phyloP scores from a whole-genome alignment of 2,888 invertebrate species.

The Digitonthophagus gazella region DNA sequence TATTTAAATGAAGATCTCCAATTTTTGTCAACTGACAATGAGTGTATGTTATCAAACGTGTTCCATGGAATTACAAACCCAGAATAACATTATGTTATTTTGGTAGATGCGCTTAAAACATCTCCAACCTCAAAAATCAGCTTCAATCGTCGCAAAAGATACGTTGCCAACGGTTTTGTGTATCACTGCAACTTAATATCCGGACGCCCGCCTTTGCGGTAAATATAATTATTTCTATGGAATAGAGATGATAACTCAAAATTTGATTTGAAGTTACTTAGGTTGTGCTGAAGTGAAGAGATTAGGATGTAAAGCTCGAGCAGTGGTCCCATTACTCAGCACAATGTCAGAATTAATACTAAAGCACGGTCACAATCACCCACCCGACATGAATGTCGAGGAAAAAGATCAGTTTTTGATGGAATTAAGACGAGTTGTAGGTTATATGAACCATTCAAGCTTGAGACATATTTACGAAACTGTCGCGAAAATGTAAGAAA shows the following conservation, averaged over 20 bases:
- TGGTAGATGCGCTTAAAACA: constrained; percentile 24
- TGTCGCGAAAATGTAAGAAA: constrained; percentile 42
- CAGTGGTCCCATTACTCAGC: constrained; percentile 42
- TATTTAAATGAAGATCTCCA: too few species aligned
- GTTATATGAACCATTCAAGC: constrained; percentile 23
- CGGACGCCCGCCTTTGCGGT: constrained; percentile 43
- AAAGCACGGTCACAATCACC: constrained; percentile 44
- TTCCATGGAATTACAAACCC: too few species aligned
- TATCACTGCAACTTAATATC: constrained; percentile 44
- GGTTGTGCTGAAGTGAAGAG: constrained; percentile 44
- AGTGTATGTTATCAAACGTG: too few species aligned
- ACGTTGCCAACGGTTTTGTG: constrained; percentile 43
- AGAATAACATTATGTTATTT: constrained; percentile 24
- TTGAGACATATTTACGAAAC: constrained; percentile 44
- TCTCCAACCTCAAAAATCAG: constrained; percentile 31
- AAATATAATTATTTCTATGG: constrained; percentile 32
- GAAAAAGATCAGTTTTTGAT: constrained; percentile 41
- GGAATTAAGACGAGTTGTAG: constrained; percentile 39
- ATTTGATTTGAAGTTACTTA: constrained; percentile 39
- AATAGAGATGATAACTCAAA: neutral
- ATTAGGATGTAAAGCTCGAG: constrained; percentile 43
- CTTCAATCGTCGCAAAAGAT: constrained; percentile 39
- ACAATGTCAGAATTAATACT: constrained; percentile 37
- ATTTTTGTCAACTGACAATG: too few species aligned
- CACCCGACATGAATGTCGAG: constrained; percentile 41